Percentiles rank a stretch among this genome's conserved stretches.
These are phyloP conservation scores for Pseudachorutes palmiensis DNA, from an alignment of 1,140 invertebrate species.

Conservation along the genomic window DNA sequence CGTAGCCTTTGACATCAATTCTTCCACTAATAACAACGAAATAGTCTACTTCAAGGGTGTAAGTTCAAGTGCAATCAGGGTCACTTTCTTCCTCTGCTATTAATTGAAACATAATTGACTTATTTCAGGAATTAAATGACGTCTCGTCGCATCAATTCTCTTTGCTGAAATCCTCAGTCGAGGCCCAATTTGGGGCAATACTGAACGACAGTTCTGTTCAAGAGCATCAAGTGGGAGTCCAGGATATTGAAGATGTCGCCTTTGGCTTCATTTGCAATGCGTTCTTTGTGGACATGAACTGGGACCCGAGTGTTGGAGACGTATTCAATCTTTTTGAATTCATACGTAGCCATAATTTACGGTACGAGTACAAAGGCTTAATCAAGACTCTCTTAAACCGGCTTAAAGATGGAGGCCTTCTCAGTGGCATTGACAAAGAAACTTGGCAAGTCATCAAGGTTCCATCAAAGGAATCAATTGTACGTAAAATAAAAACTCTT, in stretches of 20 bases:
- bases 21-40: too few relatives aligned
- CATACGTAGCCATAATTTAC: constrained; percentile 2
- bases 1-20: too few relatives aligned
- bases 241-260: not conserved
- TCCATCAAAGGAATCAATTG: not conserved
- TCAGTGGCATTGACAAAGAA: not conserved
- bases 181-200: not conserved
- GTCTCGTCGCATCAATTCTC: not conserved
- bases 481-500: not conserved
- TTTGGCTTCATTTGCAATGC: constrained; percentile 12
- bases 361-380: not conserved
- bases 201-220: not conserved
- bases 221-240: not conserved
- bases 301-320: not conserved
- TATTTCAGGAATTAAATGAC: too few relatives aligned
- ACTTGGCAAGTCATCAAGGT: not conserved
- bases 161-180: not conserved
- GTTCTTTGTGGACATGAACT: constrained; percentile 6
- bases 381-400: constrained; percentile 2
- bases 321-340: not conserved
- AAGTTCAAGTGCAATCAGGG: too few relatives aligned
- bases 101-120: too few relatives aligned
- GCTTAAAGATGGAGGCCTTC: not conserved
- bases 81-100: too few relatives aligned
- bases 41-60: too few relatives aligned